A percentile compares a stretch with the other conserved stretches of the same genome.
These are phyloP conservation scores for Argyresthia albistria DNA, from an alignment of 2,888 invertebrate genomes.

Conservation along the genomic window DNA sequence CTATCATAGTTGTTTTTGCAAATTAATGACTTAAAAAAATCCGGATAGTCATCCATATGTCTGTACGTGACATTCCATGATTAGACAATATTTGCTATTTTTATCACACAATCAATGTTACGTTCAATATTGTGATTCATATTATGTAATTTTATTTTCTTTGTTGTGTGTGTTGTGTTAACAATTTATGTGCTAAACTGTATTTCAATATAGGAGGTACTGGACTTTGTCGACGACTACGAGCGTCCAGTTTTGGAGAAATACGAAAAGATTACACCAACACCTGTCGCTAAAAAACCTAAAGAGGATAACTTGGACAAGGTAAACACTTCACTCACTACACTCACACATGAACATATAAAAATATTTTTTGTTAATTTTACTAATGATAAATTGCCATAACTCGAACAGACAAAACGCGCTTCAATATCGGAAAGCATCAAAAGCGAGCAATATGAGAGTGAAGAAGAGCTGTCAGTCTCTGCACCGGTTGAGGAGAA, in stretches of 20 bases:
- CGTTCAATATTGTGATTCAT: background rate
- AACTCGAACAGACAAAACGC: constrained; percentile 41
- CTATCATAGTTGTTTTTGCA: background rate
- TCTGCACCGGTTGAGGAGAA: constrained; percentile 46
- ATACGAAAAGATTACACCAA: constrained; percentile 75
- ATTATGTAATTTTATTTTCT: constrained; percentile 4
- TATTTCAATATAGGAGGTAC: constrained; percentile 55
- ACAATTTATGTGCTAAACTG: constrained; percentile 45
- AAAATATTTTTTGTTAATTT: background rate
- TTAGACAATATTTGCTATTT: background rate
- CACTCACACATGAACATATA: background rate
- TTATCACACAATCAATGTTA: background rate
- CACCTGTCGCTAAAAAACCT: constrained; percentile 64
- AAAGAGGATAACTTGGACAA: constrained; percentile 59
- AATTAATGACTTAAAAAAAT: background rate
- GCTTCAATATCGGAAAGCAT: constrained; percentile 55
- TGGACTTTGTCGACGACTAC: constrained; percentile 79
- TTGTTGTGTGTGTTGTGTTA: constrained; percentile 31
- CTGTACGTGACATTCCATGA: background rate
- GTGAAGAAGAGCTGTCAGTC: constrained; percentile 53
- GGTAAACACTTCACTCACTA: constrained; percentile 40
- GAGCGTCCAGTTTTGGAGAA: constrained; percentile 83
- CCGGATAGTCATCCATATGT: background rate
- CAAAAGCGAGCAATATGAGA: constrained; percentile 53
- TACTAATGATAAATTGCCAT: background rate